phyloP scores from a whole-genome alignment of 2,113 vertebrate genomes.

The Piprites chloris region DNA sequence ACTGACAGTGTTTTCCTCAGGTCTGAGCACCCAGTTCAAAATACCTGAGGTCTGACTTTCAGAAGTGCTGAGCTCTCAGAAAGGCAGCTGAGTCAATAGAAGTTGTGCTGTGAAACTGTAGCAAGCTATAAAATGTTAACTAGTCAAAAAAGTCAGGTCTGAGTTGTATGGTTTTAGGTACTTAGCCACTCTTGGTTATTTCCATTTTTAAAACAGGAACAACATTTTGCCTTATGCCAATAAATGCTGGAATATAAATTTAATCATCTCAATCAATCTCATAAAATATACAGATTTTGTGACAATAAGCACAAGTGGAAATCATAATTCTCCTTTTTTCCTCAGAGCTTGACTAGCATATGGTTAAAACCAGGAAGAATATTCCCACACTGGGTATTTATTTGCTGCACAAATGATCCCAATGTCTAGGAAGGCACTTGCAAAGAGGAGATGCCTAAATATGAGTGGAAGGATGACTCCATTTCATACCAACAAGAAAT shows the following conservation, averaged over 20 bases:
- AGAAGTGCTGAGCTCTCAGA: slow-evolving; percentile 21
- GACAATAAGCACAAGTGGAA: neutral
- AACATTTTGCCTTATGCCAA: neutral
- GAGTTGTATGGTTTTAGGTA: neutral
- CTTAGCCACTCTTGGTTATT: neutral
- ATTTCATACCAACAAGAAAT: neutral
- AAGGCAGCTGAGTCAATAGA: slow-evolving; percentile 44
- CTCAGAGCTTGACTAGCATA: neutral
- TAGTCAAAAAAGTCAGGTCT: neutral
- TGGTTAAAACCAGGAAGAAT: neutral
- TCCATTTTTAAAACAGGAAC: neutral
- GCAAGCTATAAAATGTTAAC: neutral
- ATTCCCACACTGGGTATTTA: neutral
- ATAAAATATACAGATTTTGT: neutral
- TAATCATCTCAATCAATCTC: neutral
- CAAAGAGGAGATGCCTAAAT: neutral
- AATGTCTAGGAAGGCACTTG: neutral
- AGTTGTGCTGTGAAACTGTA: neutral
- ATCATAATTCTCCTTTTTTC: neutral
- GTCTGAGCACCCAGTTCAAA: neutral
- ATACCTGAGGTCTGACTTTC: neutral
- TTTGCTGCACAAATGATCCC: neutral
- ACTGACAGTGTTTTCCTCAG: neutral
- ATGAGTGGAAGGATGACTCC: neutral
- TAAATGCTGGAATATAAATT: neutral